Conservation (phyloP, 2,113 vertebrate species). For the Rana temporaria region DNA sequence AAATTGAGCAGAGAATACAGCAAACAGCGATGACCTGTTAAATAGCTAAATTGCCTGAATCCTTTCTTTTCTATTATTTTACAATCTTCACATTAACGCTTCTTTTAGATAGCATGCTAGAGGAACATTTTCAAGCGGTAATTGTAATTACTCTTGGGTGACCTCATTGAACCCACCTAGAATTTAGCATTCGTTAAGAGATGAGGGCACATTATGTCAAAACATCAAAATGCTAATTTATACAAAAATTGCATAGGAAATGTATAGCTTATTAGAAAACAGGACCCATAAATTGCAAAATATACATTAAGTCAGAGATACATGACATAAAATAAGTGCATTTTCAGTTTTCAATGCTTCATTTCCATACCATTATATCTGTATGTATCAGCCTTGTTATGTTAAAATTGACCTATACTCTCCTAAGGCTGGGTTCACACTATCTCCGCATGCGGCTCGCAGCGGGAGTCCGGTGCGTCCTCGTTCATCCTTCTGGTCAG, state of each 20-base stretch:
- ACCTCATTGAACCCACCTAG: conserved; percentile 35
- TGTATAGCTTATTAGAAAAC: too few species aligned
- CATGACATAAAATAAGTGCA: too few species aligned
- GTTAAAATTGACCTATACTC: too few species aligned
- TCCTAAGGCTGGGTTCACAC: too few species aligned
- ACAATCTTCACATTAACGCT: conserved; percentile 17
- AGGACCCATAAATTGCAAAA: too few species aligned
- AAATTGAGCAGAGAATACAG: background rate
- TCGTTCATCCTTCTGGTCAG: too few species aligned
- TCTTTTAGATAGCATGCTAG: background rate
- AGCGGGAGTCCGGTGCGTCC: too few species aligned
- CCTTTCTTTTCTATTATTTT: conserved; percentile 14
- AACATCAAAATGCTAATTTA: background rate
- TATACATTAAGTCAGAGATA: too few species aligned
- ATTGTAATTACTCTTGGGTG: conserved; percentile 22
- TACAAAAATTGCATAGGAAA: background rate
- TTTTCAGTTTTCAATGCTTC: too few species aligned
- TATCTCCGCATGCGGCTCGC: too few species aligned
- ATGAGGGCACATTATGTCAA: conserved; percentile 10
- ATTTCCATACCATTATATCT: too few species aligned
- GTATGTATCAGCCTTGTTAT: too few species aligned
- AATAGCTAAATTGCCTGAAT: conserved; percentile 19
- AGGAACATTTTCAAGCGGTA: conserved; percentile 9
- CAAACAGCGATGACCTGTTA: conserved; percentile 18
- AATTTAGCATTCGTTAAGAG: conserved; percentile 1